Evolutionary conservation across 2,797 vertebrate genomes (phyloP), one percentile per base, ranked within the genome.

Genomic region (Gallinago stenura): DNA sequence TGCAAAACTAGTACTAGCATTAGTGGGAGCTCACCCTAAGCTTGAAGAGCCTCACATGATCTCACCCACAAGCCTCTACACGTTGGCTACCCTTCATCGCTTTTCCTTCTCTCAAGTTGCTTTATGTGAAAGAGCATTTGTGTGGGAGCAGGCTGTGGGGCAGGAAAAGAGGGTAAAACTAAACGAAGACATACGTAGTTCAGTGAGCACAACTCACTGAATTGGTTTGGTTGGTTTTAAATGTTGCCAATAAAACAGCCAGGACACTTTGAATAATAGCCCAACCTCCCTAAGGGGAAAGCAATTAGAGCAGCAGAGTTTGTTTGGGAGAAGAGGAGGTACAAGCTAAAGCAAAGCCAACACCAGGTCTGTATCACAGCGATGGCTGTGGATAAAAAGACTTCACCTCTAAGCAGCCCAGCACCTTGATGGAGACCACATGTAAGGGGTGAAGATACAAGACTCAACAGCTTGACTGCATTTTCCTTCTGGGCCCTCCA

Each of bases 31-130:
- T n/a, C 19, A 26, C 48, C 33, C 53, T 24, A 35, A 22, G 26
- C 24, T 68, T 51, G 33, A 68, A 48, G 66, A 71, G 61, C 25
- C 43, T 51, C 9, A 33, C 4, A 1, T 11, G 33, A 62, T 37
- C 50, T 77, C 72, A 58, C 15, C 64, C 60, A 22, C 35, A 48
- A 58, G 20, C 21, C 41, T 25, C 26, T 81, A 12, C 8, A 7
- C 1, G 15, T 7, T 70, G 18, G 8, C 15, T 58, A 15, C 35
- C 66, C 50, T 60, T 82, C 33, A 43, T 14, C 0, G 0, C 50
- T 72, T 33, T 21, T 68, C 58, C 64, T 76, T 53, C 77, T 51
- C n/a, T 15, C 1, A 3, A 57, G 26, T 16, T 66, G 25, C 26
- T 64, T 75, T 64, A 46, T 18, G 15, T 50, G 65, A 39, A 75